Base-by-base conservation (phyloP, 2,797 vertebrate genomes). In the Aldrovandia affinis region DNA sequence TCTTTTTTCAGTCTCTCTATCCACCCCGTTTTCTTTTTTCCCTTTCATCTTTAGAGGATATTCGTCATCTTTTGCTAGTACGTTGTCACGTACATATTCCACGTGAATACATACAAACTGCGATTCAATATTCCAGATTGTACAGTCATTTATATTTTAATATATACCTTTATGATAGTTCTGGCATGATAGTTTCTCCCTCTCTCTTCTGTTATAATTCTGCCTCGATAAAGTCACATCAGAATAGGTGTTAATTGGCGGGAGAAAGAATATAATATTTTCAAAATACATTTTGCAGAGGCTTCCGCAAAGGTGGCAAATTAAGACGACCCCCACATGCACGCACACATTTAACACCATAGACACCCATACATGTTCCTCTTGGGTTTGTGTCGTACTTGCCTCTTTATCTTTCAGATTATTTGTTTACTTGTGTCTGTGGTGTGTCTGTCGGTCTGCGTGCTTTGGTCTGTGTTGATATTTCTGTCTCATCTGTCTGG, bases 261-360 rank as follows among this genome's bases (percentile, higher is more conserved):
- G 68, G 6, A 73, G 33, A 42, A 20, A 20, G 33, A 39, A 42
- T 42, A 73, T 18, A 73, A 73, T 73, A 2, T 15, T 20, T 15
- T 2, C 55, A 20, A 57, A 57, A 57, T 14, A 57, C 55, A 57
- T 20, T 57, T 10, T 7, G 18, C 12, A 15, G 55, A 57, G 12
- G 55, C 2, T 14, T 57, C 55, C 9, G 18, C 10, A 20, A 57
- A 57, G 12, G 18, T 20, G 55, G 28, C 28, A 65, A 10, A 75
- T n/a, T 61, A 36, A 33, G 39, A 52, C 18, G 0, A 78, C 30
- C 68, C n/a, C 55, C 33, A 25, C 70, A 28, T 8, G 44, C 68
- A 70, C 57, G 47, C 39, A 78, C 57, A 50, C 42, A 36, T 82
- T 82, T 25, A 65, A 78, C 50, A 83, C 50, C 30, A 70, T 30